phyloP scores from a whole-genome alignment of 2,797 vertebrate species.

The Lerista edwardsae region DNA sequence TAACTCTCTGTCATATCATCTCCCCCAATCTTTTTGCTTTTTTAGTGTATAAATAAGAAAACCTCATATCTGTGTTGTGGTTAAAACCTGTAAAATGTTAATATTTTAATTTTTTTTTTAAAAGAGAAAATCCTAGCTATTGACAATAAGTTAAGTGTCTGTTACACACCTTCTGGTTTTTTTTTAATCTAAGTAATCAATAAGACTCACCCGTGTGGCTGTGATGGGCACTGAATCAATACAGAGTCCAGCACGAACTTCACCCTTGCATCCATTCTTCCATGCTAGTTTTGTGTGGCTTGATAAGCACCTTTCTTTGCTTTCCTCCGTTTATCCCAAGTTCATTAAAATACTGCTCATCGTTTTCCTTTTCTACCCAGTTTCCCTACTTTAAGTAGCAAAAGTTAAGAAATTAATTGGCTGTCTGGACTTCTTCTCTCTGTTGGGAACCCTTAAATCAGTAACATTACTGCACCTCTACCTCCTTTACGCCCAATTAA shows the following conservation, averaged over 20 bases:
- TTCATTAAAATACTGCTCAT: neutral
- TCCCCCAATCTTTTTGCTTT: neutral
- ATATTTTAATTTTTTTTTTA: too few relatives aligned
- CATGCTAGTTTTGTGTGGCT: neutral
- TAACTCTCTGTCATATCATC: neutral
- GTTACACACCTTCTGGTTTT: neutral
- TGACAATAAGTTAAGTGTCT: neutral
- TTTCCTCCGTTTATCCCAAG: neutral
- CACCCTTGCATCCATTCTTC: neutral
- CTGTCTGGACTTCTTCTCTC: neutral
- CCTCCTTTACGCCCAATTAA: neutral
- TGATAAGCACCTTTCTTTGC: neutral
- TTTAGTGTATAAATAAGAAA: neutral
- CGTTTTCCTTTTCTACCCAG: too few relatives aligned
- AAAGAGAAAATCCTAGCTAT: neutral
- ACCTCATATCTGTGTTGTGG: neutral
- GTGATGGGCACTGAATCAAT: neutral
- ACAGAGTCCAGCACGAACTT: neutral
- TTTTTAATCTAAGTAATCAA: neutral
- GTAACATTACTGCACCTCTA: neutral
- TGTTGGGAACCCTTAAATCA: neutral
- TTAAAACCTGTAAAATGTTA: too few relatives aligned
- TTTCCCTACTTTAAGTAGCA: neutral
- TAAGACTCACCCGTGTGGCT: neutral
- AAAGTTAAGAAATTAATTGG: neutral